These are phyloP conservation scores for Progne subis DNA, from an alignment of 2,113 vertebrate genomes.

Conservation along the genomic window DNA sequence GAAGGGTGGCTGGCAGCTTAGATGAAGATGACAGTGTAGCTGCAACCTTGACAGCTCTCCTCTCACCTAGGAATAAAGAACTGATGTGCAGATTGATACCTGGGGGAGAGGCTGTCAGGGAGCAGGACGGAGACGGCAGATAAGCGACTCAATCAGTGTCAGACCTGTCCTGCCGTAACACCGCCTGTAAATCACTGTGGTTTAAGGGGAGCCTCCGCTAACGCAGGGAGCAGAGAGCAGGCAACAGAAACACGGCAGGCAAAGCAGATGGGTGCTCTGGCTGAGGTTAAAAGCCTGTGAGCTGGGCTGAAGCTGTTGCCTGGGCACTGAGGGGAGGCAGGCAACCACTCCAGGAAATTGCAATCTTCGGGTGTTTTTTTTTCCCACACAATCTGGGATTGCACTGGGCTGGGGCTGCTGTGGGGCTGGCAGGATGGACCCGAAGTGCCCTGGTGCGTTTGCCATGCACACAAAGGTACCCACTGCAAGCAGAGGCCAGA, in stretches of 20 bases:
- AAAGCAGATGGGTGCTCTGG: not conserved
- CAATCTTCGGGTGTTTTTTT: not conserved
- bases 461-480: not conserved
- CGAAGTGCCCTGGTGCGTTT: not conserved
- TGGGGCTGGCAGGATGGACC: accelerated
- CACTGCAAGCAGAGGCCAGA: accelerated
- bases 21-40: constrained; percentile 67
- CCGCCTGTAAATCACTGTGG: constrained; percentile 60
- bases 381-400: not conserved
- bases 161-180: constrained; percentile 56
- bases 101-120: constrained; percentile 60
- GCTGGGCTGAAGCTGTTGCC: not conserved
- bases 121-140: constrained; percentile 50
- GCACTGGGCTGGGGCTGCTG: not conserved
- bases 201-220: not conserved
- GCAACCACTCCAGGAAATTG: not conserved
- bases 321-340: not conserved
- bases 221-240: not conserved
- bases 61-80: constrained; percentile 52
- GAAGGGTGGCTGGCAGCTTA: constrained; percentile 47
- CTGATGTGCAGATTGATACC: constrained; percentile 67
- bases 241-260: not conserved
- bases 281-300: not conserved
- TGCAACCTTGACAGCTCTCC: constrained; percentile 54
- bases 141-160: constrained; percentile 77